Evolutionary conservation across 2,888 invertebrate genomes (phyloP).

Genomic region (Sthenelais limicola): DNA sequence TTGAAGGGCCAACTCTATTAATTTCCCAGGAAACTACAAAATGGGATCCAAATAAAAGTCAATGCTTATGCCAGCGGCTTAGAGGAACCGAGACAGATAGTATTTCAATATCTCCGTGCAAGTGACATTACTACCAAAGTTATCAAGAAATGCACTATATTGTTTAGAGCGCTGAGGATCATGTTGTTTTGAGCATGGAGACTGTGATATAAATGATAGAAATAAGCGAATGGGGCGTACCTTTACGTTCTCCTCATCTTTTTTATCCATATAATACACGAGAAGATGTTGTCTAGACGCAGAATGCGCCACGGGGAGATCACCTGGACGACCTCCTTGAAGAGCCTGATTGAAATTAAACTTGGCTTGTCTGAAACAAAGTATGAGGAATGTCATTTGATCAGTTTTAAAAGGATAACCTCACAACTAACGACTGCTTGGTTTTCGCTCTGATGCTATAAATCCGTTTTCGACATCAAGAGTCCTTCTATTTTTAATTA

Average conservation of each 20-base stretch:
- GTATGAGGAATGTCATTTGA: not conserved
- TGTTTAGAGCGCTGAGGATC: no score
- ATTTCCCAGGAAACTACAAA: not conserved
- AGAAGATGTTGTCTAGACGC: constrained; percentile 24
- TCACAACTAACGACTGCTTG: no score
- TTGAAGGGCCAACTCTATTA: no score
- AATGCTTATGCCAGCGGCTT: not conserved
- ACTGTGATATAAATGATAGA: not conserved
- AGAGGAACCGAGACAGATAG: not conserved
- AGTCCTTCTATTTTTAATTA: no score
- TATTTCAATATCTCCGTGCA: not conserved
- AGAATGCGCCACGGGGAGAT: not conserved
- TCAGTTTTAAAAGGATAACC: no score
- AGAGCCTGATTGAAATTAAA: constrained; percentile 5
- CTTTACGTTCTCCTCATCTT: constrained; percentile 19
- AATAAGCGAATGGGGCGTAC: not conserved
- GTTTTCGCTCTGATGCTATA: no score
- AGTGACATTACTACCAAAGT: no score
- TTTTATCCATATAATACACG: constrained; percentile 14
- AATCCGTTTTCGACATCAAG: no score
- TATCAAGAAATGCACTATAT: no score
- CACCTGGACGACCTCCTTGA: not conserved
- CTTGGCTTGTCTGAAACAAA: constrained; percentile 8
- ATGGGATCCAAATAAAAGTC: not conserved
- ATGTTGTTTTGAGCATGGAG: not conserved